Conservation (phyloP, 2,113 vertebrate species). For the Paramormyrops kingsleyae region DNA sequence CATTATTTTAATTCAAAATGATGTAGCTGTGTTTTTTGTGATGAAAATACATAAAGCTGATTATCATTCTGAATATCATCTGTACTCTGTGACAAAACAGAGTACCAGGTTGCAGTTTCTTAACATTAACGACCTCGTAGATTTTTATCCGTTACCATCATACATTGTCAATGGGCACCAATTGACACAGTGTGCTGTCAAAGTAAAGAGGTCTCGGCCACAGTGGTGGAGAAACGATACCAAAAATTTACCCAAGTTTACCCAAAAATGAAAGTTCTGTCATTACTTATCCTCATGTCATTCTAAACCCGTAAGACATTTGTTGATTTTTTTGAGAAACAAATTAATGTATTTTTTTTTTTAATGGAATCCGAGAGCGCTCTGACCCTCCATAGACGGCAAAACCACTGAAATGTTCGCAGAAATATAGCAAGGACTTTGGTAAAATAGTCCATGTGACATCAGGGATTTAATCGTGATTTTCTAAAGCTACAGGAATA, state of each 20-base stretch:
- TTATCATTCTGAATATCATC: neutral
- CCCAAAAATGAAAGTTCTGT: too few species aligned
- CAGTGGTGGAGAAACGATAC: neutral
- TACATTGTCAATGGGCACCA: conserved; percentile 22
- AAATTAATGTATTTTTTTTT: too few species aligned
- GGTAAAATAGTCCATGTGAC: too few species aligned
- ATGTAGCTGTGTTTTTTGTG: neutral
- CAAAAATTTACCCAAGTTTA: neutral
- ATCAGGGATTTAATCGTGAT: too few species aligned
- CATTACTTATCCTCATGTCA: too few species aligned
- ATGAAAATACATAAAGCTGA: neutral
- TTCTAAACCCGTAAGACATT: too few species aligned
- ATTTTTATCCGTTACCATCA: conserved; percentile 36
- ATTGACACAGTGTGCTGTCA: conserved; percentile 34
- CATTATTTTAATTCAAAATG: conserved; percentile 24
- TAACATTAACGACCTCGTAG: conserved; percentile 14
- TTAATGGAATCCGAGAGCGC: too few species aligned
- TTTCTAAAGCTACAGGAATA: too few species aligned
- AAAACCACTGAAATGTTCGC: too few species aligned
- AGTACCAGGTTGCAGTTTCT: neutral
- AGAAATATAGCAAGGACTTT: too few species aligned
- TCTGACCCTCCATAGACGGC: too few species aligned
- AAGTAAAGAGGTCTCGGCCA: conserved; percentile 21
- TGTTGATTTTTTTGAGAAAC: too few species aligned
- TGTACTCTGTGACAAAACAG: neutral